Evolutionary conservation across 2,888 invertebrate genomes (phyloP).

Genomic region (Amiota mariae): DNA sequence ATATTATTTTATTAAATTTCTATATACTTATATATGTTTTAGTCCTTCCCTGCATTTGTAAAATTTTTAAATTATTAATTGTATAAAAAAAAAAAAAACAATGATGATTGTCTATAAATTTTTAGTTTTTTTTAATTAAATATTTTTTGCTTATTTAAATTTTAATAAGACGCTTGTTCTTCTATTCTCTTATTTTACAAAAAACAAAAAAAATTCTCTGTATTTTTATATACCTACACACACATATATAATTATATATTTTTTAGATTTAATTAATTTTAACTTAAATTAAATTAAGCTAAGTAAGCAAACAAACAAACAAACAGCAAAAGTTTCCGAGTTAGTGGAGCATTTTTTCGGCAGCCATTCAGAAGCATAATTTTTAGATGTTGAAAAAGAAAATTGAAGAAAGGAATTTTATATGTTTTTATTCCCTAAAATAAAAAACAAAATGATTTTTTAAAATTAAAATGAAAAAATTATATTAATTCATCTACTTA

Average conservation of each 20-base stretch:
- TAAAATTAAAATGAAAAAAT: conserved; percentile 44
- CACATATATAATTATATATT: not conserved
- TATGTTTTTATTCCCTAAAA: conserved; percentile 70
- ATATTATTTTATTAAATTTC: conserved; percentile 28
- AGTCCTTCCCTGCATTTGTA: conserved; percentile 47
- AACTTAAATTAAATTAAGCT: conserved; percentile 34
- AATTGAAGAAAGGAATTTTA: conserved; percentile 66
- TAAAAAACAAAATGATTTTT: conserved; percentile 51
- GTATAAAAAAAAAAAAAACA: conserved; percentile 29
- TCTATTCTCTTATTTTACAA: no score
- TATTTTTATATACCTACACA: not conserved
- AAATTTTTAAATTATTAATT: conserved; percentile 43
- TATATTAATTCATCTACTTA: conserved; percentile 15
- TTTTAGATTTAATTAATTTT: not conserved
- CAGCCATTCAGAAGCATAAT: conserved; percentile 64
- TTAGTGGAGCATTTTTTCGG: conserved; percentile 54
- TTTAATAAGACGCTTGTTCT: not conserved
- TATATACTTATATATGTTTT: conserved; percentile 48
- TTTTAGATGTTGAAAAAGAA: conserved; percentile 52
- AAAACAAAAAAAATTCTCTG: not conserved
- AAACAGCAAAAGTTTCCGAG: conserved; percentile 48
- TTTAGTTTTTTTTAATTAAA: not conserved
- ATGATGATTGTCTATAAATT: not conserved
- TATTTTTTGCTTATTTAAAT: not conserved
- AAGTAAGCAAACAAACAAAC: conserved; percentile 45